These are phyloP conservation scores for Apotomis turbidana DNA, from an alignment of 2,888 invertebrate genomes.

Conservation along the genomic window DNA sequence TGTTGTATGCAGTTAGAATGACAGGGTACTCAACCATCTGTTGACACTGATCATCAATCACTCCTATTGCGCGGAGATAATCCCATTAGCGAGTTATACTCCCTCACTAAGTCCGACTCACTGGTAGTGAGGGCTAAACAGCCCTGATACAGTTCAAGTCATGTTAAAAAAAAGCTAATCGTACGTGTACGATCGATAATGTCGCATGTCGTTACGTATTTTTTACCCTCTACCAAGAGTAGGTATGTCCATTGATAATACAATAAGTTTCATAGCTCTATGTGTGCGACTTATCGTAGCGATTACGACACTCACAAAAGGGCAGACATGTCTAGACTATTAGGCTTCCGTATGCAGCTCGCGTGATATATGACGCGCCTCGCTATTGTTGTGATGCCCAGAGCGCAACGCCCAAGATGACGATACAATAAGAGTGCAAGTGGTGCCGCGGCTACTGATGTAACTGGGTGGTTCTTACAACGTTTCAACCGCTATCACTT, in stretches of 20 bases:
- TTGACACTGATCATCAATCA: no score
- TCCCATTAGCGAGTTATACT: no score
- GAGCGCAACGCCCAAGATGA: conserved; percentile 3
- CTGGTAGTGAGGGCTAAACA: no score
- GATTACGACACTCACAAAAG: conserved; percentile 11
- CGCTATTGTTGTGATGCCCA: conserved; percentile 29
- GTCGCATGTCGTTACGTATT: background rate
- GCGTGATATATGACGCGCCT: conserved; percentile 7
- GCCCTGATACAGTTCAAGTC: no score
- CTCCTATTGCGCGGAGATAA: no score
- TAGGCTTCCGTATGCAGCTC: conserved; percentile 20
- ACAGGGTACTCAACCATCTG: no score
- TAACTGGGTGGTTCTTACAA: background rate
- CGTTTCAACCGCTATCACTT: no score
- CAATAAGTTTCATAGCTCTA: background rate
- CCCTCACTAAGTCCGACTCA: no score
- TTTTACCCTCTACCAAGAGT: background rate
- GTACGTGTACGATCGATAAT: no score
- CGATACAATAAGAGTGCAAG: conserved; percentile 24
- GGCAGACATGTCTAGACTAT: conserved; percentile 28
- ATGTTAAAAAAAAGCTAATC: no score
- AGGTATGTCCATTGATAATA: background rate
- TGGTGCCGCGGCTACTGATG: conserved; percentile 16
- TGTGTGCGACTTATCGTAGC: background rate
- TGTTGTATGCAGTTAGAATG: no score